phyloP scores from a whole-genome alignment of 1,140 invertebrate genomes.

The Globodera ellingtonae region DNA sequence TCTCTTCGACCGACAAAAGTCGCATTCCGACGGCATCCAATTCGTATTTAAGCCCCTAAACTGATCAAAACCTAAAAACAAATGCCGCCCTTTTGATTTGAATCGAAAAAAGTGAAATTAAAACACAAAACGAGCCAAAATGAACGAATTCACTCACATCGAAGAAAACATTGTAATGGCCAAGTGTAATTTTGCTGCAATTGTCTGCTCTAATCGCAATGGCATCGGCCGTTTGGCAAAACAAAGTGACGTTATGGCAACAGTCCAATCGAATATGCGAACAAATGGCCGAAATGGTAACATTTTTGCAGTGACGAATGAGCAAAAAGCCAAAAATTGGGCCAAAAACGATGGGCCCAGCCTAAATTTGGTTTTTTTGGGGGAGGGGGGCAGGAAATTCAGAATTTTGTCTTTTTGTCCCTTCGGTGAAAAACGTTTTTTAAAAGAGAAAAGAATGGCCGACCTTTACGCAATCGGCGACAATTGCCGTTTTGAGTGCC shows the following conservation, averaged over 20 bases:
- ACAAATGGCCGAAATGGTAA: not conserved
- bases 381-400: not conserved
- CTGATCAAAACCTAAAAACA: too few species aligned
- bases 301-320: not conserved
- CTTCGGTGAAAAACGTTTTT: not conserved
- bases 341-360: slow-evolving; percentile 2
- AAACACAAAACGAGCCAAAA: too few species aligned
- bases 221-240: not conserved
- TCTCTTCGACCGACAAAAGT: slow-evolving; percentile 2
- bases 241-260: slow-evolving; percentile 1
- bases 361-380: not conserved
- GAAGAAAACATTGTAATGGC: not conserved
- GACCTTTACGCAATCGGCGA: not conserved
- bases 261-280: not conserved
- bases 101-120: too few species aligned
- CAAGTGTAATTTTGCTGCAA: not conserved
- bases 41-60: not conserved
- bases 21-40: not conserved
- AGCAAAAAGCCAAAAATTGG: not conserved
- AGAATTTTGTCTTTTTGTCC: not conserved
- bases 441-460: not conserved
- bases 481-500: not conserved
- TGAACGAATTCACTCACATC: not conserved
- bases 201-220: not conserved
- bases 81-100: too few species aligned